phyloP scores from a whole-genome alignment of 2,113 vertebrate genomes.

The Percopsis transmontana region DNA sequence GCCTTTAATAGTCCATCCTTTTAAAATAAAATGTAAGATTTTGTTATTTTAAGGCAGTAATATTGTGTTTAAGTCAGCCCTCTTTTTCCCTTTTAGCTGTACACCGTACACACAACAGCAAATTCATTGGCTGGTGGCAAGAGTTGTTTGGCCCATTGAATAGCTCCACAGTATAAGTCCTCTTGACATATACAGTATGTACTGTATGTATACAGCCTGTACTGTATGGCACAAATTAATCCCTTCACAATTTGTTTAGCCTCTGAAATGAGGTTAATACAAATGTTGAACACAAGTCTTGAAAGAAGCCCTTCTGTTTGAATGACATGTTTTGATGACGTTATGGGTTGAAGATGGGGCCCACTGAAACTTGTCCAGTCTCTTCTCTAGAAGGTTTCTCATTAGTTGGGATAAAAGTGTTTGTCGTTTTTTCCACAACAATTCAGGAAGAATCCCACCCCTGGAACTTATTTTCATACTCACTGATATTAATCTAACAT shows the following conservation, averaged over 20 bases:
- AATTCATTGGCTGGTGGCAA: not conserved
- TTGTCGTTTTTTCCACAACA: not conserved
- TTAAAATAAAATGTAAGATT: conserved; percentile 32
- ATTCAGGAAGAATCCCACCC: not conserved
- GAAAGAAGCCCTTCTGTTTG: conserved; percentile 68
- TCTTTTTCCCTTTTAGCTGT: conserved; percentile 20
- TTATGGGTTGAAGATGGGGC: conserved; percentile 31
- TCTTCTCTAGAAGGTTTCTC: not conserved
- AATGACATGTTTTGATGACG: conserved; percentile 32
- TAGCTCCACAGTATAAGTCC: conserved; percentile 9
- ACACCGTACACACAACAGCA: not conserved
- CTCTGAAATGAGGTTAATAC: conserved; percentile 19
- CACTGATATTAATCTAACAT: conserved; percentile 5
- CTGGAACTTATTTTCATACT: not conserved
- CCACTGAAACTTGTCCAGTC: conserved; percentile 13
- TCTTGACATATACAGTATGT: conserved; percentile 11
- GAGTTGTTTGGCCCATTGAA: conserved; percentile 7
- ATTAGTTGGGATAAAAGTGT: too few relatives aligned
- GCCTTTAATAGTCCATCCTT: conserved; percentile 12
- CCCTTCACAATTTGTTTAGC: not conserved
- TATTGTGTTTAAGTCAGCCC: conserved; percentile 62
- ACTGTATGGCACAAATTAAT: not conserved
- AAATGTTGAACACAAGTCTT: conserved; percentile 50
- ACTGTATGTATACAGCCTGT: conserved; percentile 12
- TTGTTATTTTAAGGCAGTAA: conserved; percentile 66